These are phyloP conservation scores for Nesidiocoris tenuis DNA, from an alignment of 2,888 invertebrate genomes.

Conservation along the genomic window DNA sequence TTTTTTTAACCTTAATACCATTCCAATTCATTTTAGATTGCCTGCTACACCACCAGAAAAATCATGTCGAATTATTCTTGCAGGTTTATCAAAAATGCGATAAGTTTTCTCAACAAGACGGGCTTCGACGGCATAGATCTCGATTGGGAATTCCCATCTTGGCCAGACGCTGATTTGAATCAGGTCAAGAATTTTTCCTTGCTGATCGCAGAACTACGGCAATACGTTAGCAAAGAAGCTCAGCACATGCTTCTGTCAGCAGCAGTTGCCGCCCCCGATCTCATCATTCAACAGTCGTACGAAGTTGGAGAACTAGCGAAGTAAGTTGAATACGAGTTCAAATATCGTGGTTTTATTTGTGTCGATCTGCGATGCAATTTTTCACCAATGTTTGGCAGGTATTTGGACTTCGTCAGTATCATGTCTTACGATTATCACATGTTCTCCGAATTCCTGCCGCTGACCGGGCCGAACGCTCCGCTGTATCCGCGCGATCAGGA, in stretches of 20 bases:
- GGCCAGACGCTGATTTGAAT: slow-evolving; percentile 56
- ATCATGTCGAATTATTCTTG: no score
- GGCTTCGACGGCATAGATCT: slow-evolving; percentile 71
- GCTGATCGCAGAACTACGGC: slow-evolving; percentile 69
- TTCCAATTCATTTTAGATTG: no score
- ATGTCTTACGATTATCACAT: slow-evolving; percentile 91
- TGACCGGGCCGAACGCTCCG: slow-evolving; percentile 82
- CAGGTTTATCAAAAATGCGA: slow-evolving; percentile 60
- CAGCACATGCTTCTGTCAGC: slow-evolving; percentile 60
- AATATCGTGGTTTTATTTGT: no score
- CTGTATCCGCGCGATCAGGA: slow-evolving; percentile 61
- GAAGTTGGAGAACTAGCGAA: slow-evolving; percentile 73
- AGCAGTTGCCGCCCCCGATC: slow-evolving; percentile 76
- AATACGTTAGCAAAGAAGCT: slow-evolving; percentile 61
- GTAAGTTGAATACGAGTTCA: slow-evolving; percentile 57
- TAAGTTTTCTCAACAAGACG: slow-evolving; percentile 59
- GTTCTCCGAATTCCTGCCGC: slow-evolving; percentile 71
- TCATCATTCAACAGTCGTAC: slow-evolving; percentile 74
- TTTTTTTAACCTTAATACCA: no score
- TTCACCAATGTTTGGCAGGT: no score
- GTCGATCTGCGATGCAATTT: no score
- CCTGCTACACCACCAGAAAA: no score
- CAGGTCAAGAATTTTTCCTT: slow-evolving; percentile 74
- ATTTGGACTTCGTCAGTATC: slow-evolving; percentile 74
- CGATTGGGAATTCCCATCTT: slow-evolving; percentile 85